phyloP scores from a whole-genome alignment of 2,888 invertebrate genomes.

The Hipparchia sbordonii region DNA sequence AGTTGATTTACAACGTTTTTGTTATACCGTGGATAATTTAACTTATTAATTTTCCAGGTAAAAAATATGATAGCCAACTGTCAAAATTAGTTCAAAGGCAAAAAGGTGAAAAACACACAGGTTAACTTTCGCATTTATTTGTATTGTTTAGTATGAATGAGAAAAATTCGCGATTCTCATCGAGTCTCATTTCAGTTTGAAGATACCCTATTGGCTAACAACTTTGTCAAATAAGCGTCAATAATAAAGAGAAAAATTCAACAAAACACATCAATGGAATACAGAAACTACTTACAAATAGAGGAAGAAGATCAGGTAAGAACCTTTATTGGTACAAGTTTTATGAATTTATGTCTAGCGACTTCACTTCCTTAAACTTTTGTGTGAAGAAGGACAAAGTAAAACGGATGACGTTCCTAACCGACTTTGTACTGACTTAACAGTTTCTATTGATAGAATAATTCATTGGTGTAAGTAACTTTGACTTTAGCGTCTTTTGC shows the following conservation, averaged over 20 bases:
- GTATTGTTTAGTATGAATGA: too few species aligned
- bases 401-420: slow-evolving; percentile 40
- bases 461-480: slow-evolving; percentile 30
- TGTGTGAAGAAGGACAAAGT: slow-evolving; percentile 27
- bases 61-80: too few species aligned
- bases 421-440: slow-evolving; percentile 31
- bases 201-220: too few species aligned
- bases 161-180: too few species aligned
- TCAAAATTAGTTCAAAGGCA: too few species aligned
- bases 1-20: too few species aligned
- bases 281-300: slow-evolving; percentile 18
- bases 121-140: too few species aligned
- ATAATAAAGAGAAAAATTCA: background rate
- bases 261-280: background rate
- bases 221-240: too few species aligned
- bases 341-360: slow-evolving; percentile 39
- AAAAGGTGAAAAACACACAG: too few species aligned
- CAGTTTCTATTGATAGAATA: slow-evolving; percentile 36
- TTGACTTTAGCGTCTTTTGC: background rate
- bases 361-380: slow-evolving; percentile 35
- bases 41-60: too few species aligned
- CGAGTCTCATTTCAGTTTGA: too few species aligned
- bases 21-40: too few species aligned
- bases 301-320: slow-evolving; percentile 27
- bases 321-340: slow-evolving; percentile 33